These are phyloP conservation scores for Carassius carassius DNA, from an alignment of 2,113 vertebrate genomes.

Conservation along the genomic window DNA sequence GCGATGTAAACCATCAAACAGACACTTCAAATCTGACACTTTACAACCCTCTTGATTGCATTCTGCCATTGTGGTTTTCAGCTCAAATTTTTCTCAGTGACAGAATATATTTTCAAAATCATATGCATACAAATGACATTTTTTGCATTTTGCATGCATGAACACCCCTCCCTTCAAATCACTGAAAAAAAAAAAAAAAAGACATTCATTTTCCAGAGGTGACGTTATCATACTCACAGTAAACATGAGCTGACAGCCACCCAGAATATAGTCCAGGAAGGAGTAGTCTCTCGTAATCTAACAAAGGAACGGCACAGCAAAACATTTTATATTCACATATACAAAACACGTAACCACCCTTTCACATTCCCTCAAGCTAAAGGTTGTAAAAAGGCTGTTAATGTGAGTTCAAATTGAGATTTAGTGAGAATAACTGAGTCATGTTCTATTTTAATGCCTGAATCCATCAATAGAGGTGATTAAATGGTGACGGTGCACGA, in stretches of 20 bases:
- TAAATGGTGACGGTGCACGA: constrained; percentile 1
- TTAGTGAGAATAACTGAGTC: constrained; percentile 32
- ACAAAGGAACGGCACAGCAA: constrained; percentile 47
- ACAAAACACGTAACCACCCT: not conserved
- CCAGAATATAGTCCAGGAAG: constrained; percentile 97
- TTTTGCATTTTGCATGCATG: constrained; percentile 8
- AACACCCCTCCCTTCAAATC: not conserved
- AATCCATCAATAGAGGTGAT: constrained; percentile 2
- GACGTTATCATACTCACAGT: constrained; percentile 80
- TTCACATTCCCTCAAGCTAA: not conserved
- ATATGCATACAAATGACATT: constrained; percentile 28
- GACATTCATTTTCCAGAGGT: not conserved
- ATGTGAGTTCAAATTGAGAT: not conserved
- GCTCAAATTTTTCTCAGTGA: not conserved
- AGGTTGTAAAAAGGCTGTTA: not conserved
- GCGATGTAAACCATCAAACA: not conserved
- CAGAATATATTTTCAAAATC: constrained; percentile 18
- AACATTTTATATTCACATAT: not conserved
- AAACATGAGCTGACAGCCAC: constrained; percentile 97
- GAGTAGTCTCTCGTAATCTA: constrained; percentile 94
- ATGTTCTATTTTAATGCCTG: constrained; percentile 20
- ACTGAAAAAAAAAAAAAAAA: constrained; percentile 7
- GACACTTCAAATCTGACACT: not conserved
- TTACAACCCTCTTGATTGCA: not conserved
- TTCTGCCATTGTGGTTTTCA: constrained; percentile 7